phyloP scores from a whole-genome alignment of 2,888 invertebrate species.

The Tinea trinotella region DNA sequence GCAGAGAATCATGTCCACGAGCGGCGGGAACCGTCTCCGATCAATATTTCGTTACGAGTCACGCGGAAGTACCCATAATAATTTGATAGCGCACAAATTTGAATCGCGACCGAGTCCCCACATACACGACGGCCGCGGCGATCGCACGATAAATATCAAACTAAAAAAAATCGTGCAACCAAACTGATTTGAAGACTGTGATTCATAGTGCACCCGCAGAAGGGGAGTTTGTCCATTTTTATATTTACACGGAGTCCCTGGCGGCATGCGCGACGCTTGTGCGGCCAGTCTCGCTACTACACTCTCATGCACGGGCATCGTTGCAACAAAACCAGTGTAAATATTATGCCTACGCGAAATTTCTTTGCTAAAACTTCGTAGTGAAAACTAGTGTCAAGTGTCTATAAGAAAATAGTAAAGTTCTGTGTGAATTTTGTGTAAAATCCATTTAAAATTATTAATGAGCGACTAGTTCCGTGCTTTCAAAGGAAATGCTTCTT shows the following conservation, averaged over 20 bases:
- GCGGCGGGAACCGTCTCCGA: constrained; percentile 31
- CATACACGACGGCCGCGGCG: neutral
- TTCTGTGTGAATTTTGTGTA: constrained; percentile 27
- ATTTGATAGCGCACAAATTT: constrained; percentile 46
- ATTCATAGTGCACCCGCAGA: constrained; percentile 66
- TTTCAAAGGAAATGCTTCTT: constrained; percentile 59
- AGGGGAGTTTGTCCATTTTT: constrained; percentile 71
- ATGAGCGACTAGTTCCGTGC: constrained; percentile 34
- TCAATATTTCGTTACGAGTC: constrained; percentile 60
- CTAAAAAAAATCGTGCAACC: constrained; percentile 29
- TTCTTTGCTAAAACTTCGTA: constrained; percentile 41
- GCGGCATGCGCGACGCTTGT: constrained; percentile 68
- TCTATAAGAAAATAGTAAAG: constrained; percentile 30
- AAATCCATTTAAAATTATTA: neutral
- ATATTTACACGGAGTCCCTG: constrained; percentile 68
- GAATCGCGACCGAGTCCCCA: constrained; percentile 28
- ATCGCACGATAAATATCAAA: constrained; percentile 36
- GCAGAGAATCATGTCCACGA: constrained; percentile 44
- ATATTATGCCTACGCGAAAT: constrained; percentile 59
- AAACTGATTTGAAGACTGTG: constrained; percentile 45
- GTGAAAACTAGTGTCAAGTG: constrained; percentile 1
- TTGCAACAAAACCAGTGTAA: constrained; percentile 62
- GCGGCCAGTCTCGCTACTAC: constrained; percentile 65
- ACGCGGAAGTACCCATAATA: constrained; percentile 51
- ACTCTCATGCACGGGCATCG: constrained; percentile 66